Base-by-base conservation (phyloP, 2,113 vertebrate genomes). In the Otus sunia region DNA sequence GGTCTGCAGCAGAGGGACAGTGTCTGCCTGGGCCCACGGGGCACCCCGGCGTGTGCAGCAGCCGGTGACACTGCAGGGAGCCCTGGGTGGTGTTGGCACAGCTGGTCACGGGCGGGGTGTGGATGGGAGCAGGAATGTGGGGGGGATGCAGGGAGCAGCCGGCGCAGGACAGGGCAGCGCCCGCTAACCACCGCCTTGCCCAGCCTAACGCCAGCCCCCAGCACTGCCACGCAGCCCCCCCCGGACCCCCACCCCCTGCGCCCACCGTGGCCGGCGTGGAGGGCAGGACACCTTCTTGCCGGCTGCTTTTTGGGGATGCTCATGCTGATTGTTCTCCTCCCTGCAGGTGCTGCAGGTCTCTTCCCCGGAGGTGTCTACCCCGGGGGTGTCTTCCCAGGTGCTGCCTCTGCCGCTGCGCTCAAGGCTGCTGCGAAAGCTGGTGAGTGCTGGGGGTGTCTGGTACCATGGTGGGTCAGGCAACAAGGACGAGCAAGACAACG, bases 381-480 rank as follows among this genome's bases (percentile, higher is more conserved):
- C 0, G 98, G 98, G 5, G 97, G 49, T 0, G 80, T 37, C 1
- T 96, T 97, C 1, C 98, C 96, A 8, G 97, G 39, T 0, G 98
- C 97, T 3, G 75, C 85, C 1, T 45, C 96, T 3, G 97, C 97
- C 0, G 98, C 98, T 0, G 98, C 98, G 1, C 98, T 98, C 37
- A 98, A 98, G 88, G 98, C 98, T 55, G 97, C 96, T 8, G 98
- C 98, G 2, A 98, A 98, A 95, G 98, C 98, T 56, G 98, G 98
- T 98, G 85, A 97, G 98, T 97, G 56, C 77, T 11, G 5, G 25
- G 59, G n/a, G 39, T 1, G 11, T 34, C 36, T 1, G 3, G 4
- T 13, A 27, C 0, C 3, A 19, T 12, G 29, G 60, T 18, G 21
- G 37, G 56, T 10, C 26, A 11, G 34, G 41, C 12, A 29, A 11